Percentiles rank a stretch among this genome's conserved stretches.
Evolutionary conservation across 2,888 invertebrate species (phyloP).

Genomic region (Hecatera dysodea): DNA sequence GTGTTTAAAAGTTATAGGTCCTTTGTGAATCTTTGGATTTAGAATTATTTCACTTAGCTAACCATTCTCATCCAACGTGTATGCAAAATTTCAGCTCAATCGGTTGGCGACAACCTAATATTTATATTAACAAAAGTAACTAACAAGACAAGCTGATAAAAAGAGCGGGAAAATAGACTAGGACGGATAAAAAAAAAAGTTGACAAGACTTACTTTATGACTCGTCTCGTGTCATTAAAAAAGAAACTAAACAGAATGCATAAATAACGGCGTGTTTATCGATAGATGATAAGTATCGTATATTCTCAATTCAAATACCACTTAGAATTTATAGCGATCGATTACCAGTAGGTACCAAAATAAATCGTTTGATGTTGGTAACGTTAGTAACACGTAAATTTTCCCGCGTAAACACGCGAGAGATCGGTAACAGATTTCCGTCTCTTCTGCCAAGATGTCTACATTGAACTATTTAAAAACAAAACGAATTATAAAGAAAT

Average conservation of each 20-base stretch:
- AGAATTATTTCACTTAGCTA: too few relatives aligned
- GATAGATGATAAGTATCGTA: slow-evolving; percentile 41
- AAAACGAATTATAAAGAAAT: slow-evolving; percentile 14
- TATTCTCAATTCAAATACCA: slow-evolving; percentile 45
- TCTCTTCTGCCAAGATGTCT: slow-evolving; percentile 39
- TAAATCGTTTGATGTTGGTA: slow-evolving; percentile 63
- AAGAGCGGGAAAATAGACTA: slow-evolving; percentile 7
- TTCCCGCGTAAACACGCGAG: slow-evolving; percentile 32
- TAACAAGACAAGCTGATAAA: slow-evolving; percentile 15
- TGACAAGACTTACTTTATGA: slow-evolving; percentile 18
- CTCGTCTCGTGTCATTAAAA: slow-evolving; percentile 29
- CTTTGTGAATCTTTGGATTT: too few relatives aligned
- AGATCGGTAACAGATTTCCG: slow-evolving; percentile 52
- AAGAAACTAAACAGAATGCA: slow-evolving; percentile 47
- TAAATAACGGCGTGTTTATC: slow-evolving; percentile 41
- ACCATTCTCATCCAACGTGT: too few relatives aligned
- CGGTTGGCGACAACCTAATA: too few relatives aligned
- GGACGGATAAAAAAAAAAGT: neutral
- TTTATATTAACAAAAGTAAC: too few relatives aligned
- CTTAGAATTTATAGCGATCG: slow-evolving; percentile 47
- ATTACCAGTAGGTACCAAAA: slow-evolving; percentile 60
- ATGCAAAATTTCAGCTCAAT: too few relatives aligned
- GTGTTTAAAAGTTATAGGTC: too few relatives aligned
- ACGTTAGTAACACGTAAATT: slow-evolving; percentile 33
- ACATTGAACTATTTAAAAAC: slow-evolving; percentile 30